These are phyloP conservation scores for Patella vulgata DNA, from an alignment of 1,140 invertebrate genomes.

Conservation along the genomic window DNA sequence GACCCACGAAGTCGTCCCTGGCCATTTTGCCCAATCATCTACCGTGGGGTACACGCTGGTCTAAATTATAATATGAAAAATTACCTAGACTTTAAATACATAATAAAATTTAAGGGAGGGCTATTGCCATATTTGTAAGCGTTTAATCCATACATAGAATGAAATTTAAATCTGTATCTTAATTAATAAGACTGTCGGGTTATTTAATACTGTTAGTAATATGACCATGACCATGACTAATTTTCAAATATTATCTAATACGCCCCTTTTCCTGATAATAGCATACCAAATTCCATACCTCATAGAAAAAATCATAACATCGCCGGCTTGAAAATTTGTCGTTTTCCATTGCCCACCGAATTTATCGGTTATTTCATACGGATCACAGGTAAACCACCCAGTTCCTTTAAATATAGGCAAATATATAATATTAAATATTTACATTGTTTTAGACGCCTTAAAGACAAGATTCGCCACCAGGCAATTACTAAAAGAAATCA, in stretches of 20 bases:
- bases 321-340: constrained; percentile 52
- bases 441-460: neutral
- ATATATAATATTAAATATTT: neutral
- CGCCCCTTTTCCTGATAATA: neutral
- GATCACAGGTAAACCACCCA: constrained; percentile 59
- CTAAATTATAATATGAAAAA: no score
- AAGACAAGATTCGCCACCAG: neutral
- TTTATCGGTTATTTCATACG: constrained; percentile 52
- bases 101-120: no score
- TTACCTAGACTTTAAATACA: no score
- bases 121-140: constrained; percentile 4
- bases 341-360: constrained; percentile 61
- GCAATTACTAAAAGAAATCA: no score
- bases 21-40: no score
- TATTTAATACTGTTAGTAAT: neutral
- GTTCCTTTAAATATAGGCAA: constrained; percentile 37
- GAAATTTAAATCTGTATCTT: constrained; percentile 37
- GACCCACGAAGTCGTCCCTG: no score
- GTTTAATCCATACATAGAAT: constrained; percentile 24
- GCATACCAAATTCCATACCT: constrained; percentile 31
- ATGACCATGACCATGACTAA: neutral
- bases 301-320: constrained; percentile 58
- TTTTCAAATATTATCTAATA: neutral
- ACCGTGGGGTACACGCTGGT: no score
- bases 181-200: neutral